phyloP scores from a whole-genome alignment of 2,888 invertebrate species.

The Penaeus monodon region DNA sequence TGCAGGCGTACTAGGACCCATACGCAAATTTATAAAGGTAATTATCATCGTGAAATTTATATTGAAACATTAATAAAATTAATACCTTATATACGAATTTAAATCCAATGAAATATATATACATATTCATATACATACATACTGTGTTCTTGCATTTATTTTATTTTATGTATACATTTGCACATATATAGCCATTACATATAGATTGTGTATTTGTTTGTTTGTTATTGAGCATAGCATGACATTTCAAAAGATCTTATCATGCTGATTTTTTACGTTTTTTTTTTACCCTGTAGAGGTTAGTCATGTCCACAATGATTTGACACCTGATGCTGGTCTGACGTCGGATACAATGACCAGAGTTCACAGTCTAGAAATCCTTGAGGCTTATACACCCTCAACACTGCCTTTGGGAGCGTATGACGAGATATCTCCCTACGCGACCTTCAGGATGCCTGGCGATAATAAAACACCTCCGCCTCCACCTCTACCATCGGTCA shows the following conservation, averaged over 20 bases:
- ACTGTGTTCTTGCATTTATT: neutral
- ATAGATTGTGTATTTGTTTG: no score
- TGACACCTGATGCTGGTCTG: constrained; percentile 53
- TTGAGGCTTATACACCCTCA: constrained; percentile 55
- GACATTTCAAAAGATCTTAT: no score
- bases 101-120: neutral
- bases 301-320: constrained; percentile 53
- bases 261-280: no score
- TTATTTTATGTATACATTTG: neutral
- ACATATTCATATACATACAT: neutral
- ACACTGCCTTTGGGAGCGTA: constrained; percentile 51
- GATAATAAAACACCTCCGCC: constrained; percentile 53
- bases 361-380: constrained; percentile 52
- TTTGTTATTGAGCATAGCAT: neutral
- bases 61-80: no score
- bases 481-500: constrained; percentile 52
- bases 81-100: no score
- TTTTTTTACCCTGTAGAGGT: constrained; percentile 22
- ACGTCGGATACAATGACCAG: constrained; percentile 53
- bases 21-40: constrained; percentile 46
- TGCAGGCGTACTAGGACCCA: constrained; percentile 40
- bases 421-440: constrained; percentile 56
- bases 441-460: constrained; percentile 58
- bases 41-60: neutral
- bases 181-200: neutral